These are phyloP conservation scores for Intellagama lesueurii DNA, from an alignment of 2,797 vertebrate genomes.

Conservation along the genomic window DNA sequence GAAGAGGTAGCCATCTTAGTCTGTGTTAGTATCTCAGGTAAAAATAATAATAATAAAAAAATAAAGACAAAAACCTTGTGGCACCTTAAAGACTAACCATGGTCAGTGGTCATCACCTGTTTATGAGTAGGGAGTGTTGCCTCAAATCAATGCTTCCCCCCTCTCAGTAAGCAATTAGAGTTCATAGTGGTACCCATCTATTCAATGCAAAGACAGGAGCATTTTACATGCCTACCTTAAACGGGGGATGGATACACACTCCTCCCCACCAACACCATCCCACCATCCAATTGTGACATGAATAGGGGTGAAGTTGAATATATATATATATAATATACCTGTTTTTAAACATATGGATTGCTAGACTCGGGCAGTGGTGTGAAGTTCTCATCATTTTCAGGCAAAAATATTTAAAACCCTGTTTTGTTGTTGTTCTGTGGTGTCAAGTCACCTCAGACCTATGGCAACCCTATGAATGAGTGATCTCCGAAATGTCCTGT, in stretches of 20 bases:
- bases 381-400: background rate
- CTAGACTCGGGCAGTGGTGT: background rate
- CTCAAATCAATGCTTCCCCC: too few relatives aligned
- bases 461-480: too few relatives aligned
- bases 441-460: too few relatives aligned
- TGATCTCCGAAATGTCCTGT: too few relatives aligned
- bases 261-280: background rate
- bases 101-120: background rate
- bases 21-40: too few relatives aligned
- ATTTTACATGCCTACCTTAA: background rate
- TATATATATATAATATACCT: too few relatives aligned
- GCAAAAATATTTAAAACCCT: background rate
- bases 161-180: background rate
- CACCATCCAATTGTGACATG: background rate
- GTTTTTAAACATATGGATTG: background rate
- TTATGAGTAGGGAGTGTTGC: background rate
- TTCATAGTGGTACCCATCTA: background rate
- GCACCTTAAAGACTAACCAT: too few relatives aligned
- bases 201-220: background rate
- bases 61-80: too few relatives aligned
- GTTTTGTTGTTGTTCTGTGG: background rate
- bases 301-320: background rate
- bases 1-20: too few relatives aligned
- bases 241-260: background rate
- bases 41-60: too few relatives aligned